These are phyloP conservation scores for Drosophila quinaria DNA, from an alignment of 2,888 invertebrate genomes.

Conservation along the genomic window DNA sequence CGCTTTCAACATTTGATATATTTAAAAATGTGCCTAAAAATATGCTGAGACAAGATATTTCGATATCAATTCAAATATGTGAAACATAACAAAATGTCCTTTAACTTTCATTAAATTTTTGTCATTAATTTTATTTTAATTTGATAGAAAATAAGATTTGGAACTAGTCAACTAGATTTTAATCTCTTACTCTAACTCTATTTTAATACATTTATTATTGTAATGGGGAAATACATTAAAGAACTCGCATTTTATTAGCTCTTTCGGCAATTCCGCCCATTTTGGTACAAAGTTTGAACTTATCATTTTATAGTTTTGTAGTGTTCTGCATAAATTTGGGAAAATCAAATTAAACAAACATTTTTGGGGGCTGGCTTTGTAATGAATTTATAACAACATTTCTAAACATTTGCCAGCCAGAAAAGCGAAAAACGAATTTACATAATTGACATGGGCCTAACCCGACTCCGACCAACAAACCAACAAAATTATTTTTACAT, in stretches of 20 bases:
- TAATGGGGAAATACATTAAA: slow-evolving; percentile 37
- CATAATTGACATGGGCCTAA: slow-evolving; percentile 71
- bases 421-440: slow-evolving; percentile 68
- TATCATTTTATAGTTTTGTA: slow-evolving; percentile 64
- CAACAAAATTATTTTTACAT: slow-evolving; percentile 55
- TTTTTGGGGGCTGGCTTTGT: slow-evolving; percentile 56
- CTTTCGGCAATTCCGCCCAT: slow-evolving; percentile 18
- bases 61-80: not conserved
- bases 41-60: not conserved
- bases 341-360: slow-evolving; percentile 68
- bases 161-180: not conserved
- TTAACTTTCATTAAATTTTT: not conserved
- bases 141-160: not conserved
- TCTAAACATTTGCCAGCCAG: slow-evolving; percentile 65
- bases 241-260: slow-evolving; percentile 35
- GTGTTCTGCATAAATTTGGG: slow-evolving; percentile 54
- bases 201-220: slow-evolving; percentile 14
- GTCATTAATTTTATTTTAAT: not conserved
- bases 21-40: not conserved
- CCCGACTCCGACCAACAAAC: slow-evolving; percentile 25
- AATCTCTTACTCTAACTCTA: not conserved
- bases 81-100: not conserved
- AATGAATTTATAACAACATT: slow-evolving; percentile 77
- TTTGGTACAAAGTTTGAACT: slow-evolving; percentile 46
- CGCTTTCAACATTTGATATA: not conserved